Evolutionary conservation across 1,140 invertebrate genomes (phyloP), one percentile per base, ranked within the genome.

Genomic region (Drosophila baimaii): DNA sequence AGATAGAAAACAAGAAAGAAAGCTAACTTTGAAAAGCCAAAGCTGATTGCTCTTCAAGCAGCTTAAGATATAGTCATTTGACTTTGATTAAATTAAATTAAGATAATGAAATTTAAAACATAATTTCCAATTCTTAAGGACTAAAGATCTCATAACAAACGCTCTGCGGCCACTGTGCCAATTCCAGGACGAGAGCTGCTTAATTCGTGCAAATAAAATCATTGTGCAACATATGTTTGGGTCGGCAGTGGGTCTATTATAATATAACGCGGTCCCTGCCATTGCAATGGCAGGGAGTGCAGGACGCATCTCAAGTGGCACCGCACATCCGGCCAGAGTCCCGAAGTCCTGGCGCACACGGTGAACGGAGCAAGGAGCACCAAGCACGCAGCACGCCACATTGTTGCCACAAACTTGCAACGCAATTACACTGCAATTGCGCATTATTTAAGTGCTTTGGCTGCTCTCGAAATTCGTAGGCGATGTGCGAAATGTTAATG

Each of bases 131-230:
- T n/a, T n/a, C n/a, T n/a, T n/a, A n/a, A n/a, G n/a, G n/a, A n/a
- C n/a, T n/a, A n/a, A n/a, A n/a, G n/a, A n/a, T n/a, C n/a, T n/a
- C n/a, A n/a, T n/a, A n/a, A n/a, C n/a, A n/a, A n/a, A n/a, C n/a
- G n/a, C n/a, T n/a, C n/a, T n/a, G n/a, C n/a, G n/a, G n/a, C n/a
- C 78, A 83, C 79, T 72, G 83, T 86, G 57, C 62, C 37, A 54
- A 39, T 41, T 35, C 41, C 46, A 63, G 58, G 25, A 4, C 57
- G 59, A 44, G 47, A 79, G 64, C 44, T 88, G 79, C 68, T 89
- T 88, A 88, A 88, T 89, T 88, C 68, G 68, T 77, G 80, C 84
- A 88, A 88, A 88, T 88, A 88, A 88, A 88, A 88, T 89, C 77
- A 88, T 88, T 88, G 77, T 88, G 83, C 76, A 88, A 83, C 83